These are phyloP conservation scores for Agriopis marginaria DNA, from an alignment of 2,888 invertebrate species.

Conservation along the genomic window DNA sequence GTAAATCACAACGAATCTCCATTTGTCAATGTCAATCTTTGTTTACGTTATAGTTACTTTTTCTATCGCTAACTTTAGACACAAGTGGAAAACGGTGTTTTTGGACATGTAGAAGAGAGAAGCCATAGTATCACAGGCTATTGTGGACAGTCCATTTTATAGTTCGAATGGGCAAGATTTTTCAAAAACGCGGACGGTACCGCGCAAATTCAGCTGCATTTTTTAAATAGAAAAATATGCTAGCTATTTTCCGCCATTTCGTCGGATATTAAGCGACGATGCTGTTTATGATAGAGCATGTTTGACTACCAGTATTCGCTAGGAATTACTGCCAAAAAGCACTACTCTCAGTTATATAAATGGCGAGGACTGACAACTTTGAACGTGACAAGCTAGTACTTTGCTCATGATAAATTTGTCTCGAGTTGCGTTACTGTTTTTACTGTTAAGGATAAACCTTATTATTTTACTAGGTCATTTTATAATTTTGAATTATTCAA, in stretches of 20 bases:
- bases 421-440: constrained; percentile 1
- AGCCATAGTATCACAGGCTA: constrained; percentile 9
- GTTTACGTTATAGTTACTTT: constrained; percentile 29
- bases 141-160: not conserved
- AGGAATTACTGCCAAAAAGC: not conserved
- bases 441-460: not conserved
- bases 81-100: not conserved
- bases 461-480: not conserved
- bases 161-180: not conserved
- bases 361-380: not conserved
- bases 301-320: not conserved
- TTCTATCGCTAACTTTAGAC: not conserved
- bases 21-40: constrained; percentile 18
- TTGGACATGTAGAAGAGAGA: not conserved
- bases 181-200: not conserved
- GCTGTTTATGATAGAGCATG: not conserved
- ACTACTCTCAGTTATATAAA: not conserved
- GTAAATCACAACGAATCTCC: constrained; percentile 55
- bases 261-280: too few species aligned
- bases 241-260: too few species aligned
- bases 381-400: not conserved
- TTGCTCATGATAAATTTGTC: not conserved
- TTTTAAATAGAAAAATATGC: not conserved
- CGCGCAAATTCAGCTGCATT: not conserved
- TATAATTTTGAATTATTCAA: too few species aligned